Evolutionary conservation across 2,888 invertebrate species (phyloP).

Genomic region (Branchellion lobata): DNA sequence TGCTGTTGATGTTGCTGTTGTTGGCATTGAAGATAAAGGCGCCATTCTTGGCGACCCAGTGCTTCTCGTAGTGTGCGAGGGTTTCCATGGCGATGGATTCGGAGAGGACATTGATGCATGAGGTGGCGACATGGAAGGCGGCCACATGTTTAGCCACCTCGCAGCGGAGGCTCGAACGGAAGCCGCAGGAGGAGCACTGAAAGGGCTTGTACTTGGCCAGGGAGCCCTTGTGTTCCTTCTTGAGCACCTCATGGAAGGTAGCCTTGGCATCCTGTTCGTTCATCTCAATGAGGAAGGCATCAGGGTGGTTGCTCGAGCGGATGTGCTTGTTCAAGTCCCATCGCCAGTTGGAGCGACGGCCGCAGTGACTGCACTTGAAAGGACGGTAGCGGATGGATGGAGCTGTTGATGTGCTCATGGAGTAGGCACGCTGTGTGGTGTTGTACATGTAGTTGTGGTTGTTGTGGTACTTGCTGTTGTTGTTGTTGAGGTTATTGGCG

Average conservation of each 20-base stretch:
- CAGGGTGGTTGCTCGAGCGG: slow-evolving; percentile 53
- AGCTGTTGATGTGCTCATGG: slow-evolving; percentile 18
- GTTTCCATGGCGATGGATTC: slow-evolving; percentile 58
- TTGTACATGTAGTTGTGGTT: background rate
- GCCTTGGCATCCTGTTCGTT: slow-evolving; percentile 58
- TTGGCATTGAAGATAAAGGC: too few species aligned
- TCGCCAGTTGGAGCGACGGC: slow-evolving; percentile 92
- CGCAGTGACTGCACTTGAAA: slow-evolving; percentile 90
- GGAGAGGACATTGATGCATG: slow-evolving; percentile 55
- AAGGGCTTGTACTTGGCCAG: slow-evolving; percentile 50
- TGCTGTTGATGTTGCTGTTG: too few species aligned
- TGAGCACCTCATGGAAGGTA: slow-evolving; percentile 53
- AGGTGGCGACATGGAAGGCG: slow-evolving; percentile 54
- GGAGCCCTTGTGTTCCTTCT: slow-evolving; percentile 24
- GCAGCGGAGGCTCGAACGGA: slow-evolving; percentile 61
- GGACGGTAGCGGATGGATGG: slow-evolving; percentile 64
- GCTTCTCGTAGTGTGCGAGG: slow-evolving; percentile 50
- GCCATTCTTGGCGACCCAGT: too few species aligned
- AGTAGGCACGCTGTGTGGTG: background rate
- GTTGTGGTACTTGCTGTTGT: slow-evolving; percentile 20
- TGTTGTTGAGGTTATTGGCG: slow-evolving; percentile 15
- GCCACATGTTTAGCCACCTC: slow-evolving; percentile 60
- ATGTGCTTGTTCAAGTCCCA: slow-evolving; percentile 98
- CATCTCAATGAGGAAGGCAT: slow-evolving; percentile 56
- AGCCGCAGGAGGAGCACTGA: slow-evolving; percentile 59